Base-by-base conservation (phyloP, 2,888 invertebrate species). In the Nebria salina region DNA sequence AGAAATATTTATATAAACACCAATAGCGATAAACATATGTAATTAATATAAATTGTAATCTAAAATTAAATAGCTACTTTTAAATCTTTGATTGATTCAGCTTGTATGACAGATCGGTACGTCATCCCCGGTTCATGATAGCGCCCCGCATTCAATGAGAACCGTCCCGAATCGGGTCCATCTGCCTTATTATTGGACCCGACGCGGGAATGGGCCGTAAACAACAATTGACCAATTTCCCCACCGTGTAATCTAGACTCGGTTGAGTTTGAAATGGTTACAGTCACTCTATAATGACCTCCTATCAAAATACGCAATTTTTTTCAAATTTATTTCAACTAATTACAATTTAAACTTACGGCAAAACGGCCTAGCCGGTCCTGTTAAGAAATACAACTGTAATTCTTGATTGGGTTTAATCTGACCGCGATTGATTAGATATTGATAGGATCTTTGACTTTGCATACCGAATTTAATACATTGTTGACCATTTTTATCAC, bases 191-290 rank as follows among this genome's bases (percentile, higher is more conserved):
- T 88, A 81, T 90, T 91, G 82, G 91, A 92, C 41, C 90, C 91
- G 81, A 91, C 90, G 64, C 91, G 90, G 68, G 93, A 93, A 76
- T 94, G 91, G 43, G 95, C 89, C 0, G 91, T 92, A 13, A 96
- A 89, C 0, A 92, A 91, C 3, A 96, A 90, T 83, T 93, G 92
- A 0, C 96, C 96, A 2, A 95, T 92, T 87, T 96, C 96, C 0
- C 96, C 95, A 0, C 95, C 95, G 86, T 96, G 95, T 3, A 89
- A 87, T 77, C 91, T 87, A 85, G 95, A 95, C 84, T 93, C 94
- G 26, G 92, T 91, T 0, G 93, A 93, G 83, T 93, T 93, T 0
- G 96, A 95, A 72, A 97, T 93, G 83, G 93, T 92, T 15, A 96
- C 90, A 0, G 92, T 92, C 9, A 97, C 91, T 86, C 93, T 92